Base-by-base conservation (phyloP, 2,113 vertebrate genomes). In the Phylloscopus trochilus region DNA sequence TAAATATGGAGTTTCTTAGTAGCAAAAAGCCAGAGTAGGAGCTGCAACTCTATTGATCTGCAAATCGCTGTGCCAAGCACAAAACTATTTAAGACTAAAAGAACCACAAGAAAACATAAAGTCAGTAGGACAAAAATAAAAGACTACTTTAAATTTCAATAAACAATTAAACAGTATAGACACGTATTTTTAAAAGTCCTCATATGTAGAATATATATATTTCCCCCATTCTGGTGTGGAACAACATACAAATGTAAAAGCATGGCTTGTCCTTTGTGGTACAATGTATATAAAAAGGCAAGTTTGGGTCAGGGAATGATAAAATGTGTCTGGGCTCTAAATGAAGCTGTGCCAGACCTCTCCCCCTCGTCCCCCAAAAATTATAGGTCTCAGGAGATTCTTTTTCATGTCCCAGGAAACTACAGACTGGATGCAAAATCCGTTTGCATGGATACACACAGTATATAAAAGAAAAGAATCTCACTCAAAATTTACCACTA, bases 391-490 rank as follows among this genome's bases (percentile, higher is more conserved):
- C 20, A 43, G 47, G 21, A 66, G 43, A 73, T 87, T 62, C 9
- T n/a, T 46, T 63, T 89, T 74, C 33, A 11, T 44, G 33, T 63
- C 44, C n/a, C 22, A 74, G 51, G 64, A 66, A 90, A 66, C 51
- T 46, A 43, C 43, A 82, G 33, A 31, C 5, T 4, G 6, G 56
- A 30, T 86, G 47, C 35, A 69, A 74, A 90, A 80, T 66, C 27
- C 0, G 0, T 39, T 80, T 39, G n/a, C 28, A 62, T 8, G 49
- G 53, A 58, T 35, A 43, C 22, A 35, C 27, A 6, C 68, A 46
- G 3, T 37, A 24, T 30, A 67, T 41, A 73, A 87, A 62, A 79
- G 33, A 49, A 73, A 82, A 80, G 43, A 69, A 43, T 1, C 43
- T 31, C 59, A 44, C 78, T 86, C 3, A 5, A 51, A 39, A 92